phyloP scores from a whole-genome alignment of 2,888 invertebrate species.

The Byasa hedistus region DNA sequence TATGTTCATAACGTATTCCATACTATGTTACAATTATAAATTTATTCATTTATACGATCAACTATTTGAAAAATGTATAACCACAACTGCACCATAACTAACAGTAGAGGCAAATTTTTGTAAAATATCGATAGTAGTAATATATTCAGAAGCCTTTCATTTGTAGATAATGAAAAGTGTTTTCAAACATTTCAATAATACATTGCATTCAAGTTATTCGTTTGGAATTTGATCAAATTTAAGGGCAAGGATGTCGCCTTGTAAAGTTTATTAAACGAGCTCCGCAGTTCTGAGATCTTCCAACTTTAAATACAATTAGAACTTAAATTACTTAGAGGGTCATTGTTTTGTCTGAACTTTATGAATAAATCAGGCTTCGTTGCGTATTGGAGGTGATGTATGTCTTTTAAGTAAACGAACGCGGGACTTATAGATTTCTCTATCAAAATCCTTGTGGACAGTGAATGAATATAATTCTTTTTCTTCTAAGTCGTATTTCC shows the following conservation, averaged over 20 bases:
- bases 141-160: too few relatives aligned
- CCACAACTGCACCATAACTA: too few relatives aligned
- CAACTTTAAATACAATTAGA: conserved; percentile 1
- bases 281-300: background rate
- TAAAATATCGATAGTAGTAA: too few relatives aligned
- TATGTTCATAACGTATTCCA: too few relatives aligned
- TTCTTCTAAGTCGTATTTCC: too few relatives aligned
- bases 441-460: background rate
- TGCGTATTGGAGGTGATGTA: background rate
- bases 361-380: background rate
- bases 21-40: too few relatives aligned
- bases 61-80: too few relatives aligned
- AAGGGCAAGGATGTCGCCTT: background rate
- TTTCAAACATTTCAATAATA: too few relatives aligned
- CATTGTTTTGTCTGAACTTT: background rate
- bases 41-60: too few relatives aligned
- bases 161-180: too few relatives aligned
- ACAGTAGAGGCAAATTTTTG: too few relatives aligned
- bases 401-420: background rate
- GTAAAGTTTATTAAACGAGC: conserved; percentile 5
- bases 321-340: background rate
- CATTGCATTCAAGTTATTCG: background rate
- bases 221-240: background rate
- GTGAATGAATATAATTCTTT: too few relatives aligned
- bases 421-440: background rate